Conservation (phyloP, 1,140 invertebrate genomes). For the Trichonephila inaurata region DNA sequence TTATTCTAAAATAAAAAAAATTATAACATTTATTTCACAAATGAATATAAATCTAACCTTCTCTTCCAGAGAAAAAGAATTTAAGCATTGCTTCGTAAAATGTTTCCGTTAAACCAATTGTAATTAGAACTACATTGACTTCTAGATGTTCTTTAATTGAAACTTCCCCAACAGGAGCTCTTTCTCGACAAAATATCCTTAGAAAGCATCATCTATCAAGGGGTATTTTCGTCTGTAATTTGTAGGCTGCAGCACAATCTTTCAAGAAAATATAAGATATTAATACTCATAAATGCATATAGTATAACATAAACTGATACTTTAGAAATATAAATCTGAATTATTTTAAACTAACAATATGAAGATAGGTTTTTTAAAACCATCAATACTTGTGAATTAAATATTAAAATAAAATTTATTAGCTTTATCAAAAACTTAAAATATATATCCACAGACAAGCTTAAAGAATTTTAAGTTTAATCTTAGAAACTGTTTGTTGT, state of each 20-base stretch:
- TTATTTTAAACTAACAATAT: too few relatives aligned
- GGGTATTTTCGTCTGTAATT: slow-evolving; percentile 93
- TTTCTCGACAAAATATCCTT: slow-evolving; percentile 93
- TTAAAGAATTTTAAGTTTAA: too few relatives aligned
- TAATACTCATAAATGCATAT: neutral
- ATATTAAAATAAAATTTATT: too few relatives aligned
- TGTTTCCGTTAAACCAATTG: slow-evolving; percentile 96
- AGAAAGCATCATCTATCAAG: slow-evolving; percentile 91
- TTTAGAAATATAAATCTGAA: neutral
- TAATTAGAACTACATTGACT: slow-evolving; percentile 95
- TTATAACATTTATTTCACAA: neutral
- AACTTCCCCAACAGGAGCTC: slow-evolving; percentile 96
- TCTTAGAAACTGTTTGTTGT: too few relatives aligned
- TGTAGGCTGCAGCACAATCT: slow-evolving; percentile 92
- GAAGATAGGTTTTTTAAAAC: neutral
- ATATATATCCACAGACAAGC: too few relatives aligned
- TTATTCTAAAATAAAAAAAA: neutral
- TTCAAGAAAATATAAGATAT: neutral
- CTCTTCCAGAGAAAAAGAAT: slow-evolving; percentile 98
- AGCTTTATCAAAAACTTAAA: neutral
- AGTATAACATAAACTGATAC: neutral
- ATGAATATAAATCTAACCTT: slow-evolving; percentile 79
- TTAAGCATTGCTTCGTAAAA: slow-evolving; percentile 98
- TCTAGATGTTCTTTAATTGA: slow-evolving; percentile 99
- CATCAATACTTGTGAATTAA: too few relatives aligned